phyloP scores from a whole-genome alignment of 2,888 invertebrate genomes.

The Cecidostiba fungosa region DNA sequence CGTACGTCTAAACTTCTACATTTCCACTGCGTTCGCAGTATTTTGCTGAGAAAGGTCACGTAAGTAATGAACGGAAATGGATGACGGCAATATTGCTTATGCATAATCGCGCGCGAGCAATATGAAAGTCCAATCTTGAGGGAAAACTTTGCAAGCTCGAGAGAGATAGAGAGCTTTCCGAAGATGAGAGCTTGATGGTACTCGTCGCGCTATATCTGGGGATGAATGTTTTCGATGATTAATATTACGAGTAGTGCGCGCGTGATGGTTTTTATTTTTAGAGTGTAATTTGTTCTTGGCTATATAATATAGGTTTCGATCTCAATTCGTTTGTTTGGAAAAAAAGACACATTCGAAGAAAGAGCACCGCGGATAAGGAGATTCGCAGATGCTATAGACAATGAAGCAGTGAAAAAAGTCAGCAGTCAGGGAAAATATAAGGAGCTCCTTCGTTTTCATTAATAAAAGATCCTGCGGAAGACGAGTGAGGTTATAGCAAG shows the following conservation, averaged over 20 bases:
- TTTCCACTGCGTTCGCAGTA: conserved; percentile 22
- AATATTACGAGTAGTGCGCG: too few relatives aligned
- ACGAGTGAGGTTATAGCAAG: conserved; percentile 13
- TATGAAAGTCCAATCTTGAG: conserved; percentile 40
- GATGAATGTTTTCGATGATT: background rate
- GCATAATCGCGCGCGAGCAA: conserved; percentile 21
- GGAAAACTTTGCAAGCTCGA: background rate
- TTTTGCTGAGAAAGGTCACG: conserved; percentile 36
- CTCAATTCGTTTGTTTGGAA: too few relatives aligned
- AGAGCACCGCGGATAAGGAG: too few relatives aligned
- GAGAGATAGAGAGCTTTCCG: background rate
- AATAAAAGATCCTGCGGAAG: conserved; percentile 72
- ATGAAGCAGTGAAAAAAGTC: background rate
- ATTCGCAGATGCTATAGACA: too few relatives aligned
- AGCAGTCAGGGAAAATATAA: conserved; percentile 63
- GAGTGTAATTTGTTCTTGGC: too few relatives aligned
- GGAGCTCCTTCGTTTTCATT: conserved; percentile 74
- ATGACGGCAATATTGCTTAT: conserved; percentile 40
- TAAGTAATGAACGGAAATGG: conserved; percentile 45
- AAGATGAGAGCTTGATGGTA: background rate
- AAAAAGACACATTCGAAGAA: too few relatives aligned
- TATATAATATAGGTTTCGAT: too few relatives aligned
- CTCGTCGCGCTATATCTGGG: background rate
- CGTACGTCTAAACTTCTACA: conserved; percentile 47
- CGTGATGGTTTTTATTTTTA: too few relatives aligned